phyloP scores from a whole-genome alignment of 1,140 invertebrate species.

The Harpegnathos saltator region DNA sequence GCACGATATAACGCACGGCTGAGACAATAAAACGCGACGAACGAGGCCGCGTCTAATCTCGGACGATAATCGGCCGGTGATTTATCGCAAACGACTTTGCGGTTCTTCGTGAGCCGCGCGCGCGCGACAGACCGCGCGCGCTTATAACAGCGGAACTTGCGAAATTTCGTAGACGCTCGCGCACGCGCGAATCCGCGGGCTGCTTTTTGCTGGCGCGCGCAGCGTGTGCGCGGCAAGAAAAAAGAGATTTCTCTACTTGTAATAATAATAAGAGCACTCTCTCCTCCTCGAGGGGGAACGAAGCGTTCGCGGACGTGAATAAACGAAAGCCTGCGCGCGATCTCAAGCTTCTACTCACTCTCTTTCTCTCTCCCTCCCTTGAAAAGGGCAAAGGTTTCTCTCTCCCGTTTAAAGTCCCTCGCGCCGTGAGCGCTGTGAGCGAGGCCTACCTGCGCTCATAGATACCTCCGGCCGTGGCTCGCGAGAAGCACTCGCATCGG shows the following conservation, averaged over 20 bases:
- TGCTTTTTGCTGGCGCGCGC: too few species aligned
- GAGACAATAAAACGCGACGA: slow-evolving; percentile 14
- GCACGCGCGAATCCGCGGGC: too few species aligned
- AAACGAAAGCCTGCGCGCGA: slow-evolving; percentile 36
- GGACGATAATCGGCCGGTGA: background rate
- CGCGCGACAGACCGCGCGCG: too few species aligned
- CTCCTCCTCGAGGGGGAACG: too few species aligned
- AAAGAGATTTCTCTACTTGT: slow-evolving; percentile 13
- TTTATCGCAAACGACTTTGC: background rate
- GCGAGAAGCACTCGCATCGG: slow-evolving; percentile 64
- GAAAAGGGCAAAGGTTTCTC: slow-evolving; percentile 57
- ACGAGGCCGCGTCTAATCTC: slow-evolving; percentile 9
- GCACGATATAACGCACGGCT: slow-evolving; percentile 9
- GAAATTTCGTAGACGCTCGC: background rate
- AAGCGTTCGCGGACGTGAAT: slow-evolving; percentile 40
- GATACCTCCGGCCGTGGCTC: slow-evolving; percentile 54
- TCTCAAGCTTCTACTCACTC: slow-evolving; percentile 45
- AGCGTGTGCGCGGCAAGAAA: too few species aligned
- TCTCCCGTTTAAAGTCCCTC: slow-evolving; percentile 45
- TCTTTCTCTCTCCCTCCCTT: background rate
- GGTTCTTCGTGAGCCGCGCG: background rate
- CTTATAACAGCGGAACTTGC: background rate
- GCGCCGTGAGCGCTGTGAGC: slow-evolving; percentile 12
- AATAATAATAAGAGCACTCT: slow-evolving; percentile 43
- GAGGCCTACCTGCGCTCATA: slow-evolving; percentile 59